Conservation (phyloP, 1,140 invertebrate species). For the Hylaeus anthracinus region DNA sequence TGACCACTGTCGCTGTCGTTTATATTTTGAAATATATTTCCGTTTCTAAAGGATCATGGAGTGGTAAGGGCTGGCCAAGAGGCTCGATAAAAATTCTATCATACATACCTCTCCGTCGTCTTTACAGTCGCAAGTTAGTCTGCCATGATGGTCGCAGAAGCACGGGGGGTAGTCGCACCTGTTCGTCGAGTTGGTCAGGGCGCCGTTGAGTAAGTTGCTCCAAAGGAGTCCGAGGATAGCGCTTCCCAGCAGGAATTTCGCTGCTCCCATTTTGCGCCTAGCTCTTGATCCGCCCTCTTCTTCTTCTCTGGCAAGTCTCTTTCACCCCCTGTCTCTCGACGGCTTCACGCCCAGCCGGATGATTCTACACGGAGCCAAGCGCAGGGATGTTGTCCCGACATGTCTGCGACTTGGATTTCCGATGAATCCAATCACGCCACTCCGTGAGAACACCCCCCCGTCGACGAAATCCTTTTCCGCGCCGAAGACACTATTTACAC, state of each 20-base stretch:
- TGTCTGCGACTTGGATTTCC: constrained; percentile 41
- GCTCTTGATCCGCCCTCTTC: constrained; percentile 36
- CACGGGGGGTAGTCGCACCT: constrained; percentile 82
- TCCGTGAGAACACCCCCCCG: background rate
- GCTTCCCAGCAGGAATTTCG: constrained; percentile 72
- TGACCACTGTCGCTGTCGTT: too few relatives aligned
- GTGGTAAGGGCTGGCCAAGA: too few relatives aligned
- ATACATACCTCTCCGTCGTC: constrained; percentile 79
- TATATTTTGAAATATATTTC: too few relatives aligned
- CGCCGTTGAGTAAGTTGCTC: constrained; percentile 68
- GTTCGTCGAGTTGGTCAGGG: constrained; percentile 76
- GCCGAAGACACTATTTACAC: constrained; percentile 11
- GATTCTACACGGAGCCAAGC: constrained; percentile 52
- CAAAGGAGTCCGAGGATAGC: constrained; percentile 76
- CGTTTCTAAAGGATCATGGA: too few relatives aligned
- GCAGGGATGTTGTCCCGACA: constrained; percentile 47
- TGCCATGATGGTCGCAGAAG: constrained; percentile 82
- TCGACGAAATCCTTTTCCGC: background rate
- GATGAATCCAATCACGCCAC: constrained; percentile 16
- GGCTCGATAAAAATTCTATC: too few relatives aligned
- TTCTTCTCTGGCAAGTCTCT: constrained; percentile 4
- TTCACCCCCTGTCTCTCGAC: background rate
- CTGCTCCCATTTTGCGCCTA: constrained; percentile 72
- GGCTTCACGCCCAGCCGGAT: constrained; percentile 38
- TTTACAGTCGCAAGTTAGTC: constrained; percentile 83